Conservation (phyloP, 2,888 invertebrate genomes). For the Cosmorhoe ocellata region DNA sequence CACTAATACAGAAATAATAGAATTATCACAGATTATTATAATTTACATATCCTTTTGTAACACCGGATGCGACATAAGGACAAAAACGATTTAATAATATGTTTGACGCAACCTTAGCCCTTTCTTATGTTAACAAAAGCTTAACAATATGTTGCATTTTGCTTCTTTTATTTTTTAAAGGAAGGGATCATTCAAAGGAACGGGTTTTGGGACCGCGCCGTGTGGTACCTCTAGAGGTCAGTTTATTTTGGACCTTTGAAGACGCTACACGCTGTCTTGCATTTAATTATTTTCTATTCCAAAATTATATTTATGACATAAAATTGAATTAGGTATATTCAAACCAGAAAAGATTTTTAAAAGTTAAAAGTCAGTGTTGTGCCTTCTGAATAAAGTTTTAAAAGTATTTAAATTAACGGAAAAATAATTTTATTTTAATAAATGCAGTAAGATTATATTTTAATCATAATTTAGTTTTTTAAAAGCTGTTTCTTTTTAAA, state of each 20-base stretch:
- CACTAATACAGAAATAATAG: conserved; percentile 75
- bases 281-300: not conserved
- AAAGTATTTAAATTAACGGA: no score
- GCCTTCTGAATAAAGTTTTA: no score
- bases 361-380: no score
- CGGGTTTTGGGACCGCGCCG: conserved; percentile 66
- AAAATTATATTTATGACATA: no score
- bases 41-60: conserved; percentile 78
- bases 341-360: conserved; percentile 13
- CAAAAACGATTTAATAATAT: conserved; percentile 82
- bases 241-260: conserved; percentile 63
- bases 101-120: conserved; percentile 76
- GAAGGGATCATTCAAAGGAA: conserved; percentile 76
- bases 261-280: conserved; percentile 57
- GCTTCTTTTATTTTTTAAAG: conserved; percentile 64
- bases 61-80: conserved; percentile 77
- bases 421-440: no score
- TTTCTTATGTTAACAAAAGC: conserved; percentile 73
- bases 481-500: no score
- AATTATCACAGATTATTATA: conserved; percentile 80
- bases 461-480: no score
- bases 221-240: conserved; percentile 63
- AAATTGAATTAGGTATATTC: no score
- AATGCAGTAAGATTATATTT: not conserved
- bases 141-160: conserved; percentile 77